Evolutionary conservation across 2,797 vertebrate genomes (phyloP).

Genomic region (Gorsachius magnificus): DNA sequence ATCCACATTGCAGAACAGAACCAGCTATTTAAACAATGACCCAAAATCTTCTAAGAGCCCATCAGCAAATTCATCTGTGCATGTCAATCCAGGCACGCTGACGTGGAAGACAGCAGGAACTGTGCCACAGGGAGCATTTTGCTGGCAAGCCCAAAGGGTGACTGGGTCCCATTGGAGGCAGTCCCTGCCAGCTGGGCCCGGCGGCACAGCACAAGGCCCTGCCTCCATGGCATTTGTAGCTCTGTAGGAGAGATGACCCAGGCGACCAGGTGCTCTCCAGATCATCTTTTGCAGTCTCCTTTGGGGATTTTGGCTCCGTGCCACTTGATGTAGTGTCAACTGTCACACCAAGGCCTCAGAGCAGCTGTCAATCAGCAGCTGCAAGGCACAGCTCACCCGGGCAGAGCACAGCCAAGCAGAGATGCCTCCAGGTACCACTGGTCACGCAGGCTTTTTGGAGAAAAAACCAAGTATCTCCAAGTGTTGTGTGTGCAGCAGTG

Average conservation of each 20-base stretch:
- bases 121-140: not conserved
- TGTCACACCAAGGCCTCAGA: not conserved
- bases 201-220: not conserved
- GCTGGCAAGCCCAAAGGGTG: not conserved
- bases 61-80: not conserved
- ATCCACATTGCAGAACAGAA: not conserved
- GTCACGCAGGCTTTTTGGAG: accelerated
- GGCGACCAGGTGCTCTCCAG: not conserved
- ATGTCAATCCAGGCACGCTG: not conserved
- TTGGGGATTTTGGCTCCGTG: not conserved
- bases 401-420: not conserved
- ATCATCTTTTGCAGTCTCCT: not conserved
- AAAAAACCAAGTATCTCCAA: not conserved
- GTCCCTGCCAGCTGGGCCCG: not conserved
- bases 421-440: not conserved
- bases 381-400: not conserved
- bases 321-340: not conserved
- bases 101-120: not conserved
- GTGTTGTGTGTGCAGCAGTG: accelerated
- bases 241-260: not conserved
- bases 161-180: accelerated
- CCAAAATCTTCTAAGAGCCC: not conserved
- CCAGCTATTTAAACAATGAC: not conserved
- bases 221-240: not conserved
- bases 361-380: slow-evolving; percentile 37